Evolutionary conservation across 2,113 vertebrate species (phyloP), one percentile per base, ranked within the genome.

Genomic region (Neolamprologus tretocephalus): DNA sequence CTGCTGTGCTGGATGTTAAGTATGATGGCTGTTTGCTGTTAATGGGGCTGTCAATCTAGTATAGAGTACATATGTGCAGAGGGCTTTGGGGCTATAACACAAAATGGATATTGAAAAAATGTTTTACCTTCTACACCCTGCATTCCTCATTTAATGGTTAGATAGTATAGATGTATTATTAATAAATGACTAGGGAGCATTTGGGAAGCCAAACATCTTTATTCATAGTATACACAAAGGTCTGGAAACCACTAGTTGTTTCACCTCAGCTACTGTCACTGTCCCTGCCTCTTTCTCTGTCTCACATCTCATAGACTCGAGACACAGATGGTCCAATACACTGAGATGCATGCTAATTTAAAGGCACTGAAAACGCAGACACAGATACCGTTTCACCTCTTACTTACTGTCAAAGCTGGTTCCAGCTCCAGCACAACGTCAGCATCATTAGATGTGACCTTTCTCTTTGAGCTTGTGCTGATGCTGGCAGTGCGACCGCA

Each of bases 361-460:
- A 84, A 92, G 83, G 35, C 80, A 73, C 37, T 81, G 40, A 80
- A 42, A 80, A 85, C 16, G 51, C 87, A 80, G 87, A 75, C 87
- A 51, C 33, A 66, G 75, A 66, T 66, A 5, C 12, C 2, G 17
- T 4, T 53, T 85, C 87, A 88, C 88, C 81, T 81, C 61, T 7
- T 3, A 23, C 82, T 66, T 88, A 80, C 89, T 83, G 87, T 90
- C 83, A 89, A 68, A 86, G 89, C 79, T 3, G 66, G n/a, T 47
- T 85, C 85, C 85, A 89, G 88, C 51, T 82, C 14, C 92, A 61
- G 84, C 86, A 16, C 40, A 68, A 11, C 21, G 66, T 49, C 68
- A 6, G 63, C 84, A 92, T 95, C 94, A 96, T 96, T 96, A 95
- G 81, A 85, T 55, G 88, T 95, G 95, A 95, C 94, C 95, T 96